Base-by-base conservation (phyloP, 1,140 invertebrate species). In the Drosophila triauraria region DNA sequence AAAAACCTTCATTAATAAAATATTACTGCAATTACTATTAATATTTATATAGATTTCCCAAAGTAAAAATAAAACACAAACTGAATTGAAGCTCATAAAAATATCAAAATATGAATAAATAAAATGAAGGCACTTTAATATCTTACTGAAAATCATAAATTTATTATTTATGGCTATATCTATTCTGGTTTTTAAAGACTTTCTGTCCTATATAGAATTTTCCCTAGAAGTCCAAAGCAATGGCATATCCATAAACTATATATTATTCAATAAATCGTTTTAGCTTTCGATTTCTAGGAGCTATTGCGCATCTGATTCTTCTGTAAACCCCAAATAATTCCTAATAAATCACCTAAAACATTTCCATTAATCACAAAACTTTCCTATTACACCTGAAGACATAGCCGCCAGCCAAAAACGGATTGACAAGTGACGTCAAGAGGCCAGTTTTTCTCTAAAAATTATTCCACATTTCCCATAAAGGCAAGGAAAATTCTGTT, bases 341-440 rank as follows among this genome's bases (percentile, higher is more conserved):
- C 50, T 7, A 13, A 53, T 54, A 54, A 54, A 54, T 54, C 53
- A 54, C 8, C 13, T 5, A 20, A 53, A 53, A 20, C 17, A 6
- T 35, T 53, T 20, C 0, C 4, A 20, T 38, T 56, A 23, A 23
- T n/a, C 35, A 43, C 6, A 0, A 25, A 23, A 57, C 12, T 42
- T 57, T 42, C 54, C 54, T 38, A 23, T 40, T n/a, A 38, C 54
- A 59, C 20, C n/a, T 43, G 27, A 35, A 32, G n/a, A 47, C n/a
- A 47, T 3, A 7, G 2, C 25, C 27, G 38, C 40, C 15, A 27
- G 15, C 35, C 35, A 23, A 10, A 60, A 64, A 32, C 9, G 2
- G 38, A 60, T 43, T 51, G 65, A 53, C 53, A 71, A 23, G 30
- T 70, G 67, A 70, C 67, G 67, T 70, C 67, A 68, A 70, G 17